Conservation (phyloP, 1,140 invertebrate genomes). For the Pomacea maculata region DNA sequence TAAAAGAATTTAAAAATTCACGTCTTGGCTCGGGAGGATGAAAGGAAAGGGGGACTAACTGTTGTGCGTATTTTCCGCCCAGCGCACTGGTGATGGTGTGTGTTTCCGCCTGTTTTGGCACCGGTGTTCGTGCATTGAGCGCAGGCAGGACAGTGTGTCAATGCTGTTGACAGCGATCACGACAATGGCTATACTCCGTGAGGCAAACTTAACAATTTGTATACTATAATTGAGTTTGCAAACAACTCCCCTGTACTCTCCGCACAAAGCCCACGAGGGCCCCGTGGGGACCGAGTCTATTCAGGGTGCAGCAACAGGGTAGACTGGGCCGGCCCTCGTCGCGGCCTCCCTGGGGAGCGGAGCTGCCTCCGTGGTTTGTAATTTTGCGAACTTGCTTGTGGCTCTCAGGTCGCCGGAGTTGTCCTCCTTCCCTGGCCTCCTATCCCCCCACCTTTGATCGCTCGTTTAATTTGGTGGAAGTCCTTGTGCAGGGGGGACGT, state of each 20-base stretch:
- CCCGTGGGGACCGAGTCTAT: too few relatives aligned
- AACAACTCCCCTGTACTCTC: slow-evolving; percentile 19
- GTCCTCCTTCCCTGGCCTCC: neutral
- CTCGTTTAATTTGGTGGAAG: too few relatives aligned
- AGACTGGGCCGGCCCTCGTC: neutral
- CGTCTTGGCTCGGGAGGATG: neutral
- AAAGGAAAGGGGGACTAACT: slow-evolving; percentile 14
- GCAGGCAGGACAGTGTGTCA: slow-evolving; percentile 4
- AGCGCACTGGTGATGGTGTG: slow-evolving; percentile 3
- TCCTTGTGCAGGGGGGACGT: too few relatives aligned
- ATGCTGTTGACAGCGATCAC: slow-evolving; percentile 18
- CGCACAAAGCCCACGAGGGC: slow-evolving; percentile 1
- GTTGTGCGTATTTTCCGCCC: slow-evolving; percentile 25
- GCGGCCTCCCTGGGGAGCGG: neutral
- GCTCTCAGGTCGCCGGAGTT: slow-evolving; percentile 7
- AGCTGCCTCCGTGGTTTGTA: neutral
- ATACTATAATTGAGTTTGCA: slow-evolving; percentile 27
- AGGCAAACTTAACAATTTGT: slow-evolving; percentile 24
- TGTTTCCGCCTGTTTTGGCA: slow-evolving; percentile 22
- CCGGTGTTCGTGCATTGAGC: neutral
- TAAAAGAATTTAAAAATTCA: too few relatives aligned
- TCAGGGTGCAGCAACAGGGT: neutral
- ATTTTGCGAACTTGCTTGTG: slow-evolving; percentile 11
- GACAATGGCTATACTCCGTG: slow-evolving; percentile 8
- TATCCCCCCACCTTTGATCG: neutral